These are phyloP conservation scores for Pygoscelis adeliae DNA, from an alignment of 2,113 vertebrate species.

Conservation along the genomic window DNA sequence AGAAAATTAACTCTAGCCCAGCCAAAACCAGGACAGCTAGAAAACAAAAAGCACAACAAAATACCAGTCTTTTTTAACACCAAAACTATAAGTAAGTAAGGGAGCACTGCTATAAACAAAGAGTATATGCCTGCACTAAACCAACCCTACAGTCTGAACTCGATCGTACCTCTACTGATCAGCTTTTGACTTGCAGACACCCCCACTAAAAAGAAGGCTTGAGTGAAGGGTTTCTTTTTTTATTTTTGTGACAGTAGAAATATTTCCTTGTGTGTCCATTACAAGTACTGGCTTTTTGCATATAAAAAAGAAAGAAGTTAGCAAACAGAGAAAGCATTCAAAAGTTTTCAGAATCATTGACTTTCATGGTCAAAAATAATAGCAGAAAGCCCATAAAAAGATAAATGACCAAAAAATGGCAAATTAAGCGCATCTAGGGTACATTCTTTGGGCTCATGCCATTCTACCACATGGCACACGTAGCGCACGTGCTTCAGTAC, in stretches of 20 bases:
- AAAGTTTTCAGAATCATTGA: neutral
- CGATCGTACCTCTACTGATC: neutral
- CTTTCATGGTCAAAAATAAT: neutral
- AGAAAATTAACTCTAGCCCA: no score
- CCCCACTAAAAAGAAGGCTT: neutral
- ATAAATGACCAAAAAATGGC: accelerated
- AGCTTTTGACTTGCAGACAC: neutral
- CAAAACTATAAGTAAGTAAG: neutral
- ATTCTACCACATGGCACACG: accelerated
- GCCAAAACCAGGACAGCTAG: no score
- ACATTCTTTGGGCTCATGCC: neutral
- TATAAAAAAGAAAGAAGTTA: neutral
- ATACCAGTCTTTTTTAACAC: neutral
- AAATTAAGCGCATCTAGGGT: neutral
- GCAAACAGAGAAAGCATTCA: neutral
- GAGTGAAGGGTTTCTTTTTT: neutral
- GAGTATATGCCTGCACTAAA: neutral
- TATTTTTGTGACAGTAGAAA: neutral
- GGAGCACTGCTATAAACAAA: neutral
- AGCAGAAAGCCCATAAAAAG: neutral
- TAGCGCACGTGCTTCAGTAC: neutral
- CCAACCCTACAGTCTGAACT: neutral
- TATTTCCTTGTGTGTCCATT: neutral
- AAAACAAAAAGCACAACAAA: neutral
- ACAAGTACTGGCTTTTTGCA: neutral